Evolutionary conservation across 1,140 invertebrate genomes (phyloP).

Genomic region (Chrysoperla carnea): DNA sequence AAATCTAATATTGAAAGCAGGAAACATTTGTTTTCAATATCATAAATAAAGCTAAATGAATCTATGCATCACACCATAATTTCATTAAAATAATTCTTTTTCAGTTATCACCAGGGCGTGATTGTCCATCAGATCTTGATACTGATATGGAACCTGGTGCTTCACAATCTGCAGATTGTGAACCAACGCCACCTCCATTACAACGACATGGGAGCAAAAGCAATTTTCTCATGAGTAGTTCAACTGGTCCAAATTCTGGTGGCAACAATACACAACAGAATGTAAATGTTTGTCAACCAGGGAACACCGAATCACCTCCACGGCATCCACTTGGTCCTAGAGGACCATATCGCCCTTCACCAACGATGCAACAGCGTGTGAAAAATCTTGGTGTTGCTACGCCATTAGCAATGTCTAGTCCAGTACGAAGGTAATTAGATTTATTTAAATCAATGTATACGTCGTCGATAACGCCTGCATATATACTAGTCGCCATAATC

Average conservation of each 20-base stretch:
- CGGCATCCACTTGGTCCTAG: conserved; percentile 16
- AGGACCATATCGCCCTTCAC: conserved; percentile 43
- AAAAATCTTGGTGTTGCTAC: conserved; percentile 78
- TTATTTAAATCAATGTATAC: too few relatives aligned
- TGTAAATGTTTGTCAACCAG: conserved; percentile 3
- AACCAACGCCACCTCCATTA: conserved; percentile 74
- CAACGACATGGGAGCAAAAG: conserved; percentile 79
- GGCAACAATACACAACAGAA: conserved; percentile 12
- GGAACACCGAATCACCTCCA: conserved; percentile 8
- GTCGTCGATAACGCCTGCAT: too few relatives aligned
- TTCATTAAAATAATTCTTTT: conserved; percentile 5
- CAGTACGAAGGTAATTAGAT: conserved; percentile 51
- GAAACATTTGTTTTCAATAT: too few relatives aligned
- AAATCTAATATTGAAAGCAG: too few relatives aligned
- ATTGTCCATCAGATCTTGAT: conserved; percentile 35
- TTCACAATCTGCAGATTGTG: conserved; percentile 82
- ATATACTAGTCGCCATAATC: too few relatives aligned
- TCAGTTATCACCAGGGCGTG: conserved; percentile 61
- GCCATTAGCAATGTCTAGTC: conserved; percentile 68
- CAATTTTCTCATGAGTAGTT: conserved; percentile 58
- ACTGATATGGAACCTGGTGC: conserved; percentile 69
- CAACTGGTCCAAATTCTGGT: conserved; percentile 1
- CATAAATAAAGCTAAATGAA: too few relatives aligned
- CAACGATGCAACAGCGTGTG: conserved; percentile 77
- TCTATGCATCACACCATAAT: too few relatives aligned